phyloP scores from a whole-genome alignment of 2,113 vertebrate genomes.

The Peromyscus californicus region DNA sequence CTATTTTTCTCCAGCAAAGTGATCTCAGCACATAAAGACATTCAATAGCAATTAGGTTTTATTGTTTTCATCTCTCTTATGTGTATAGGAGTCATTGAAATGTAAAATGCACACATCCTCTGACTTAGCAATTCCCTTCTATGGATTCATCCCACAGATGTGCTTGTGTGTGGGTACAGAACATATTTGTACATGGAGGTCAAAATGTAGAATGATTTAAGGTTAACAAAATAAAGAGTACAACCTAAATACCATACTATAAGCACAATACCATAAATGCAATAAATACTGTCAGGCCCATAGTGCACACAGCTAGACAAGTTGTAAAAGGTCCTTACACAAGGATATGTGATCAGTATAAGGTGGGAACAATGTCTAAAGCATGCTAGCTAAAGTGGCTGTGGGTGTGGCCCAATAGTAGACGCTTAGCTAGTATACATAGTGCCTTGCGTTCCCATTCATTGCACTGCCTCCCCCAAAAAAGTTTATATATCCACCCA shows the following conservation, averaged over 20 bases:
- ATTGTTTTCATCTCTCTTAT: conserved; percentile 74
- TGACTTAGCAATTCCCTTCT: conserved; percentile 47
- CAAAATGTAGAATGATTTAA: conserved; percentile 57
- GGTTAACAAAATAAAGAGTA: conserved; percentile 11
- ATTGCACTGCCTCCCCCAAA: not conserved
- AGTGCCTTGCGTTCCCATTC: not conserved
- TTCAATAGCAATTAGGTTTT: conserved; percentile 78
- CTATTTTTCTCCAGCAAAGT: conserved; percentile 76
- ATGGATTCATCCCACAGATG: conserved; percentile 32
- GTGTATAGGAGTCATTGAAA: conserved; percentile 50
- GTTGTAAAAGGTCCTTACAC: not conserved
- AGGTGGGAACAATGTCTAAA: not conserved
- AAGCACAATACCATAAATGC: not conserved
- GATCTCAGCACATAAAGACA: conserved; percentile 69
- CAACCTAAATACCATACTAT: conserved; percentile 38
- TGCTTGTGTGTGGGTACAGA: not conserved
- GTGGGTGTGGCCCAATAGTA: not conserved
- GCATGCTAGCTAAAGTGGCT: not conserved
- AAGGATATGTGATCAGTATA: not conserved
- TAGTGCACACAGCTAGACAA: not conserved
- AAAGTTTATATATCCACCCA: not conserved
- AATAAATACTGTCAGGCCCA: not conserved
- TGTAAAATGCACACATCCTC: conserved; percentile 58
- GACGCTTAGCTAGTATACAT: not conserved
- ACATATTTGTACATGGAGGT: not conserved